Conservation (phyloP, 2,888 invertebrate genomes). For the Troglohyphantes excavatus region DNA sequence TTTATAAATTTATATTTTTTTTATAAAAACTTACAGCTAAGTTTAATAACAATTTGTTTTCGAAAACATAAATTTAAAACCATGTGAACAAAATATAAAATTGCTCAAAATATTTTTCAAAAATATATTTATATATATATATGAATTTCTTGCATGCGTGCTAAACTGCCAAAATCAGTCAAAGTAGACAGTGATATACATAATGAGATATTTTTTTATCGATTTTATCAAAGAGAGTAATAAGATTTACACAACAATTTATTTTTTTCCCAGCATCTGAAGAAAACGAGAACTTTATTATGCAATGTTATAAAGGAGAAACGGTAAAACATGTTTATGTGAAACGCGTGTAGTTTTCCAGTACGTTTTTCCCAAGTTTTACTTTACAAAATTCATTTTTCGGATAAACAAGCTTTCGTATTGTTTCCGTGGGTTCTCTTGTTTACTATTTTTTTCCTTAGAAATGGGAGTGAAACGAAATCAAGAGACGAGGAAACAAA, state of each 20-base stretch:
- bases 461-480: conserved; percentile 52
- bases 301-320: conserved; percentile 30
- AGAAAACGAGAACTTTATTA: conserved; percentile 28
- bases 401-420: conserved; percentile 51
- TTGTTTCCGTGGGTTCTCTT: conserved; percentile 45
- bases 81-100: no score
- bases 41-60: no score
- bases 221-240: conserved; percentile 10
- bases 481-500: conserved; percentile 50
- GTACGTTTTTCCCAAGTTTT: conserved; percentile 22
- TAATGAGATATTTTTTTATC: conserved; percentile 8
- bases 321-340: conserved; percentile 5
- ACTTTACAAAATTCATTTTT: conserved; percentile 59
- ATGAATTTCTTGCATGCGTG: no score
- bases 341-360: neutral
- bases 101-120: no score
- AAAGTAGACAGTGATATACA: neutral
- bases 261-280: neutral
- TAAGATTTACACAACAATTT: conserved; percentile 15
- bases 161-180: no score
- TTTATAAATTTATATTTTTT: no score
- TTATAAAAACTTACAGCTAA: no score
- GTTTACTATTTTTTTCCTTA: conserved; percentile 18
- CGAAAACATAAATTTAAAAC: no score
- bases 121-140: no score